Evolutionary conservation across 2,888 invertebrate species (phyloP).

Genomic region (Adelognathus sp.): DNA sequence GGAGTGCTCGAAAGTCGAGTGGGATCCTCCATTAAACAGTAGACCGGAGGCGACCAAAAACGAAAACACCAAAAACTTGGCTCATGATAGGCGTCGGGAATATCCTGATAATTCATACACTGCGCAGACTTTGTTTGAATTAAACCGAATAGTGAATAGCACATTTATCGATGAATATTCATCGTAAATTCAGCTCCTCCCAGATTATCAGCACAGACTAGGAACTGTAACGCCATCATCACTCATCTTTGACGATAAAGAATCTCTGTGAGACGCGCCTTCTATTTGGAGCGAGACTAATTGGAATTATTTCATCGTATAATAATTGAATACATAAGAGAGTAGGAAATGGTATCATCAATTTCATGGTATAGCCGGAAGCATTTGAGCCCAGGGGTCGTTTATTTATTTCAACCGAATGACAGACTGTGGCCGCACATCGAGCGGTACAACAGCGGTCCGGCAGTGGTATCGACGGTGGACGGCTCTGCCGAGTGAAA

Average conservation of each 20-base stretch:
- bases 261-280: conserved; percentile 40
- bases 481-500: neutral
- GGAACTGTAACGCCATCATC: conserved; percentile 24
- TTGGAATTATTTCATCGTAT: conserved; percentile 53
- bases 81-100: conserved; percentile 3
- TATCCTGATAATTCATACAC: neutral
- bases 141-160: neutral
- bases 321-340: conserved; percentile 45
- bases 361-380: neutral
- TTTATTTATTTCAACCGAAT: neutral
- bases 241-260: conserved; percentile 54
- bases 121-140: neutral
- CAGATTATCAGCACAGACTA: conserved; percentile 30
- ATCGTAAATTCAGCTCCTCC: conserved; percentile 16
- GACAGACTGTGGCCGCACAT: neutral
- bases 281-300: conserved; percentile 41
- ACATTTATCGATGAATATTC: conserved; percentile 48
- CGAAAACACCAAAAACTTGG: conserved; percentile 15
- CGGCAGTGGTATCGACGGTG: neutral
- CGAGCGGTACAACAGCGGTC: neutral
- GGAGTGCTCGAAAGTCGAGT: conserved; percentile 10
- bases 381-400: neutral
- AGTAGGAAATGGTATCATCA: neutral
- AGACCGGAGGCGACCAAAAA: neutral
- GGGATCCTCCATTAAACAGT: conserved; percentile 10